phyloP scores from a whole-genome alignment of 1,140 invertebrate genomes.

The Chrysopa pallens region DNA sequence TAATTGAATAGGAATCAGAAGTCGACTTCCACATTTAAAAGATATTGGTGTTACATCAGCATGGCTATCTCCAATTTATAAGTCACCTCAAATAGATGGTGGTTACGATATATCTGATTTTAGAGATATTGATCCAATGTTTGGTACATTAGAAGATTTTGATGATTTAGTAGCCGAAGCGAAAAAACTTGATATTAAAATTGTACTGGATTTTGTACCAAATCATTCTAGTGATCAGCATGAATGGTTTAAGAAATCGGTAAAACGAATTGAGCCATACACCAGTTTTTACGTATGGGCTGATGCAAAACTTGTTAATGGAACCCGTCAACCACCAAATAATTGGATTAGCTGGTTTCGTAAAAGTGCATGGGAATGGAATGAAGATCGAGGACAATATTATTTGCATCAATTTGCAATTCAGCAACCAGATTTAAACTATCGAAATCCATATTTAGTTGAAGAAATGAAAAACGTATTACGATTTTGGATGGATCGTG shows the following conservation, averaged over 20 bases:
- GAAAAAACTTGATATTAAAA: constrained; percentile 26
- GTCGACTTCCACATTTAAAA: constrained; percentile 40
- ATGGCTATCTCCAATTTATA: constrained; percentile 40
- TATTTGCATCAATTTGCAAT: constrained; percentile 51
- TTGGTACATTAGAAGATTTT: constrained; percentile 57
- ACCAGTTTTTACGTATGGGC: constrained; percentile 53
- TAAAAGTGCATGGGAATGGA: constrained; percentile 49
- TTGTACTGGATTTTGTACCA: constrained; percentile 47
- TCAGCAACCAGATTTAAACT: constrained; percentile 56
- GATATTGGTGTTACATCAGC: constrained; percentile 43
- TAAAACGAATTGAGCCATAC: constrained; percentile 33
- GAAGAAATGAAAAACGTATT: constrained; percentile 45
- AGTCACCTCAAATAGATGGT: constrained; percentile 40
- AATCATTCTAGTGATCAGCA: constrained; percentile 55
- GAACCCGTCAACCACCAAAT: constrained; percentile 31
- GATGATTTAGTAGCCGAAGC: constrained; percentile 36
- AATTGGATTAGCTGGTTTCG: constrained; percentile 47
- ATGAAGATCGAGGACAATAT: constrained; percentile 40
- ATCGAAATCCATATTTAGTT: constrained; percentile 32
- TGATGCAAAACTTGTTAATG: constrained; percentile 22
- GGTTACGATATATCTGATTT: constrained; percentile 67
- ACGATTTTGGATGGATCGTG: constrained; percentile 51
- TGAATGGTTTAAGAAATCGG: constrained; percentile 47
- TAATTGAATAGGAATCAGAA: constrained; percentile 25
- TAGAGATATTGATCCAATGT: constrained; percentile 44